Conservation (phyloP, 2,113 vertebrate species). For the Corythornis cristatus region DNA sequence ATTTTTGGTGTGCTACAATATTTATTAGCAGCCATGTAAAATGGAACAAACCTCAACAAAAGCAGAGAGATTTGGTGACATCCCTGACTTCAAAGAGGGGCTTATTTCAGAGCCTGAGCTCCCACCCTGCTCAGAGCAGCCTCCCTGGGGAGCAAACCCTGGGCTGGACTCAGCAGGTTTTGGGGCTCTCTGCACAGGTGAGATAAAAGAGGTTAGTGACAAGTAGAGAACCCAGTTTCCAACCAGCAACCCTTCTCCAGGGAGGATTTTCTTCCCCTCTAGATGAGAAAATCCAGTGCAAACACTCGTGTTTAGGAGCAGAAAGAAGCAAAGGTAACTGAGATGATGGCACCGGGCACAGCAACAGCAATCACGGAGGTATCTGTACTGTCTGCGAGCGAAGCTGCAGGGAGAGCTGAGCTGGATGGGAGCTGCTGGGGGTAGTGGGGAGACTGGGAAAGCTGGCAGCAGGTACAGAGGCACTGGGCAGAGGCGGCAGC, state of each 20-base stretch:
- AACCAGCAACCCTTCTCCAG: not conserved
- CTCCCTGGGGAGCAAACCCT: too few species aligned
- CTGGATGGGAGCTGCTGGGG: fast-evolving
- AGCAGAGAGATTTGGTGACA: not conserved
- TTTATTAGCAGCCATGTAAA: conserved; percentile 40
- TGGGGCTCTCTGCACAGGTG: fast-evolving
- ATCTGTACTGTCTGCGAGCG: not conserved
- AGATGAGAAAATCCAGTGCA: not conserved
- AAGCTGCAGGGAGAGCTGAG: not conserved
- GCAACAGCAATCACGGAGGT: fast-evolving
- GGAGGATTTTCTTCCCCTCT: not conserved
- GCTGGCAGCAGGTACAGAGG: not conserved
- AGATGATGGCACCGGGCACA: not conserved
- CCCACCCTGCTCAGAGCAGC: not conserved
- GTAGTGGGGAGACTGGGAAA: fast-evolving
- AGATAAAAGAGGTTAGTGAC: not conserved
- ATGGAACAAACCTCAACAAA: conserved; percentile 26
- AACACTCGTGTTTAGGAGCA: fast-evolving
- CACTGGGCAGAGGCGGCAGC: fast-evolving
- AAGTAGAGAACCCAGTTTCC: not conserved
- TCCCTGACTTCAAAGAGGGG: conserved; percentile 38
- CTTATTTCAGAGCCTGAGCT: not conserved
- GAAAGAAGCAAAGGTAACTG: not conserved
- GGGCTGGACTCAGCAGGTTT: not conserved
- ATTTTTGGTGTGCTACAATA: conserved; percentile 43